Evolutionary conservation across 1,140 invertebrate genomes (phyloP), one percentile per base, ranked within the genome.

Genomic region (Stegodyphus mimosarum): DNA sequence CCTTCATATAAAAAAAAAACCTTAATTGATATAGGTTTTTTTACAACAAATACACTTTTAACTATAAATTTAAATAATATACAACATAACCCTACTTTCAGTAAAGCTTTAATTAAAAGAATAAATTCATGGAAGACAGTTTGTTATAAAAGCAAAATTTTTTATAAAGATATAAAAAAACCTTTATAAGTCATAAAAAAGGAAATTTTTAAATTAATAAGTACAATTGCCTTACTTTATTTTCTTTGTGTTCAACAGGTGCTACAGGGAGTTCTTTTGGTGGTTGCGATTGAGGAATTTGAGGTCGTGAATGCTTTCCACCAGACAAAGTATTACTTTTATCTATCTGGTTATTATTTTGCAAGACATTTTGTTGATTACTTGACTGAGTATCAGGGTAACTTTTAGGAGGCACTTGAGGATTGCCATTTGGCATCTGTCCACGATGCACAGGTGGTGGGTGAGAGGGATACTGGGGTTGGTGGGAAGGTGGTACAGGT

Each of bases 311-410:
- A 48, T 50, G 78, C 18, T 83, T 77, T 11, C 49, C 33, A 60
- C 53, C 70, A 48, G 72, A 51, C 50, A 17, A 13, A 11, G 51
- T 33, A 33, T 18, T 49, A 15, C 67, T 48, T 6, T 74, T 53
- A 52, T 73, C 9, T 18, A 52, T 70, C 52, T 86, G 51, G 63
- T 85, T 88, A 51, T 88, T 72, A 60, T 83, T 86, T n/a, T 88
- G 53, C 10, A 50, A 63, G 2, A 60, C n/a, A 60, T 73, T 73
- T 51, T 79, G 72, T 33, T 86, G 71, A 18, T 81, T 80, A 17
- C 67, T 72, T 33, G 64, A 10, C 75, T 88, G 81, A 55, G 72
- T 71, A 18, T 74, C 69, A 17, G n/a, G 11, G n/a, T 15, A 71
- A 60, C 51, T 63, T 48, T 81, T 81, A 11, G 18, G 6, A 81